phyloP scores from a whole-genome alignment of 2,113 vertebrate species.

The Scophthalmus maximus region DNA sequence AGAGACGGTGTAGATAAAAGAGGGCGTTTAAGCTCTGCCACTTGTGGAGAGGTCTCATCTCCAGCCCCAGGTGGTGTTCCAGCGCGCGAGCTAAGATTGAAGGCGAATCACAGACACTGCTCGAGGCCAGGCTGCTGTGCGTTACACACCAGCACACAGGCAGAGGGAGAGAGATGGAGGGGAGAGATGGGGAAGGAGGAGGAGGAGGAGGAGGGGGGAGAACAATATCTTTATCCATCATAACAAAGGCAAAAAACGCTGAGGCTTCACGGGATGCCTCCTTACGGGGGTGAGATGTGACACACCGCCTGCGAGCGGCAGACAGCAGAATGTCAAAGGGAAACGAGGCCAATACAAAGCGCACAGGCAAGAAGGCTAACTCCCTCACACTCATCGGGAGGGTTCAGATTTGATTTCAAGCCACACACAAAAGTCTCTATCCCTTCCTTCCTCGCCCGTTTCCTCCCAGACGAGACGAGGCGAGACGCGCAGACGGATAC shows the following conservation, averaged over 20 bases:
- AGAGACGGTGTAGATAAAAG: conserved; percentile 69
- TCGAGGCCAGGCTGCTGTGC: conserved; percentile 63
- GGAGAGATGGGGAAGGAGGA: conserved; percentile 16
- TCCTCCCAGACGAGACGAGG: conserved; percentile 64
- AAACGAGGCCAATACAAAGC: conserved; percentile 49
- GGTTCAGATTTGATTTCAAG: conserved; percentile 64
- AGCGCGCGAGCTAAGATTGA: conserved; percentile 56
- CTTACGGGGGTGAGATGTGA: conserved; percentile 38
- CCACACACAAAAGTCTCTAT: conserved; percentile 64
- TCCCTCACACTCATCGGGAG: conserved; percentile 62
- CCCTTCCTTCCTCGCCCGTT: conserved; percentile 58
- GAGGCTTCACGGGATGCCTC: conserved; percentile 46
- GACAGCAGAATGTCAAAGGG: conserved; percentile 40
- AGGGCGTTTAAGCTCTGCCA: conserved; percentile 62
- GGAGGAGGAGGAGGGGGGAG: conserved; percentile 18
- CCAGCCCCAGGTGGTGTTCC: conserved; percentile 70
- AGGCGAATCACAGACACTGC: conserved; percentile 72
- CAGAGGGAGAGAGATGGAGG: conserved; percentile 19
- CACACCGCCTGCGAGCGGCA: conserved; percentile 34
- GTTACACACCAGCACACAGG: conserved; percentile 22
- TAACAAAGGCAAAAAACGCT: conserved; percentile 55
- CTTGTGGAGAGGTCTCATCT: conserved; percentile 68
- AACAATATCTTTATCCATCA: conserved; percentile 53
- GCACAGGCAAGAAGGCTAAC: conserved; percentile 50
- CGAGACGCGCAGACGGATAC: conserved; percentile 55